These are phyloP conservation scores for Ditylenchus dipsaci DNA, from an alignment of 1,140 invertebrate genomes.

Conservation along the genomic window DNA sequence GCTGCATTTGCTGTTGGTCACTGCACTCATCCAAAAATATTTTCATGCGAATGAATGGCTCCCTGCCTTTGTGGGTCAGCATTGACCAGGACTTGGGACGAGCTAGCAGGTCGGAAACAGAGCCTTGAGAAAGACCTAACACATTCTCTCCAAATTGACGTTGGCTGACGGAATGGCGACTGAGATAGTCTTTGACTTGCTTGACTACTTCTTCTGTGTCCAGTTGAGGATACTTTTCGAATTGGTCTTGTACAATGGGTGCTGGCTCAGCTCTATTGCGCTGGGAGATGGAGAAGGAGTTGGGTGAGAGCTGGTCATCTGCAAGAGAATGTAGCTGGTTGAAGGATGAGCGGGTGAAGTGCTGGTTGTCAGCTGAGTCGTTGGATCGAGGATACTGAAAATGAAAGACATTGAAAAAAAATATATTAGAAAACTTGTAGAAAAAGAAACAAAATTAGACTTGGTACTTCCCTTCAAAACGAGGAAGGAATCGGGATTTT, in stretches of 20 bases:
- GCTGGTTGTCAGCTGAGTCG: not conserved
- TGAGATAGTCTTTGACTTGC: conserved; percentile 92
- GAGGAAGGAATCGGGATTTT: no score
- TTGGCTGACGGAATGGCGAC: conserved; percentile 96
- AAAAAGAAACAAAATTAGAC: no score
- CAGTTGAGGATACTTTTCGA: conserved; percentile 93
- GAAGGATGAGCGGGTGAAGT: not conserved
- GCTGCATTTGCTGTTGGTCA: conserved; percentile 16
- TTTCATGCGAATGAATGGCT: conserved; percentile 95
- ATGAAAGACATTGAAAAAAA: no score
- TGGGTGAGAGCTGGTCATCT: conserved; percentile 67
- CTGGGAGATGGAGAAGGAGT: conserved; percentile 64
- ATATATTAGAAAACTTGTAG: no score
- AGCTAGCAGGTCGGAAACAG: conserved; percentile 86
- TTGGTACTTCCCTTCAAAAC: no score
- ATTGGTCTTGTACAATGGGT: conserved; percentile 96
- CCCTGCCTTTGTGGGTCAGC: conserved; percentile 90
- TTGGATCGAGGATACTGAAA: not conserved
- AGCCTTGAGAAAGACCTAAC: conserved; percentile 85
- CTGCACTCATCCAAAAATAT: conserved; percentile 82
- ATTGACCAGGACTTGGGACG: conserved; percentile 94
- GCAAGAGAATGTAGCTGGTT: conserved; percentile 58
- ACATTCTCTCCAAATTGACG: conserved; percentile 94
- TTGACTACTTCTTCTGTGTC: conserved; percentile 98
- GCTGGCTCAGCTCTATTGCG: conserved; percentile 82